Conservation (phyloP, 2,113 vertebrate genomes). For the Grantiella picta region DNA sequence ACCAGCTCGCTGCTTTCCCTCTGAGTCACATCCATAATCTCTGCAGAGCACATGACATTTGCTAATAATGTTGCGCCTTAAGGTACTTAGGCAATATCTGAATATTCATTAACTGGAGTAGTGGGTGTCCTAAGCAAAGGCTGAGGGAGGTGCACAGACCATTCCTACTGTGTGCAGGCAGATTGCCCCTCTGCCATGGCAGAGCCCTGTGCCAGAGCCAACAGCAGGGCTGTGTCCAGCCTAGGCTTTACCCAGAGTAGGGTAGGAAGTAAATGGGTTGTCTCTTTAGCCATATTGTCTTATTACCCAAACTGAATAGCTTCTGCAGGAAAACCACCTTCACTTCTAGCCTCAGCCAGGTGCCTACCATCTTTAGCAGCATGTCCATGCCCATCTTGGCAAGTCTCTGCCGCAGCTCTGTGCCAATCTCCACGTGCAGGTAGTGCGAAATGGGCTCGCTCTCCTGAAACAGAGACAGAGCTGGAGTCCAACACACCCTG, state of each 20-base stretch:
- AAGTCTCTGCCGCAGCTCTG: constrained; percentile 81
- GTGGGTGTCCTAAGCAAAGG: background rate
- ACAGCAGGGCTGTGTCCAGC: background rate
- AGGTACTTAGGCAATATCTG: background rate
- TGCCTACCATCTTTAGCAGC: constrained; percentile 92
- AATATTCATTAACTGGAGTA: background rate
- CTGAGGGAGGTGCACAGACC: background rate
- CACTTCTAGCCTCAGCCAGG: background rate
- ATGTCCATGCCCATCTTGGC: constrained; percentile 89
- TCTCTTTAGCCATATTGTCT: background rate
- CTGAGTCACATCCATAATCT: background rate
- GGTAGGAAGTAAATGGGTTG: background rate
- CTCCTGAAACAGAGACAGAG: constrained; percentile 75
- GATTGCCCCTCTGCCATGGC: background rate
- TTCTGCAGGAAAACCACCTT: background rate
- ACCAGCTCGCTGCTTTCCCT: background rate
- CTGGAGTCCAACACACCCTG: background rate
- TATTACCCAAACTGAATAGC: background rate
- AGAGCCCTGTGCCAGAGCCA: background rate
- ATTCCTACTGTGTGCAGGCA: background rate
- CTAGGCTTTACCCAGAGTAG: background rate
- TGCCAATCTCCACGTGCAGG: constrained; percentile 72
- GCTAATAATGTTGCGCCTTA: background rate
- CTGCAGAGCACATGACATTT: background rate
- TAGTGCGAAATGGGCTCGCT: constrained; percentile 89